phyloP scores from a whole-genome alignment of 2,888 invertebrate species.

The Ochropleura leucogaster region DNA sequence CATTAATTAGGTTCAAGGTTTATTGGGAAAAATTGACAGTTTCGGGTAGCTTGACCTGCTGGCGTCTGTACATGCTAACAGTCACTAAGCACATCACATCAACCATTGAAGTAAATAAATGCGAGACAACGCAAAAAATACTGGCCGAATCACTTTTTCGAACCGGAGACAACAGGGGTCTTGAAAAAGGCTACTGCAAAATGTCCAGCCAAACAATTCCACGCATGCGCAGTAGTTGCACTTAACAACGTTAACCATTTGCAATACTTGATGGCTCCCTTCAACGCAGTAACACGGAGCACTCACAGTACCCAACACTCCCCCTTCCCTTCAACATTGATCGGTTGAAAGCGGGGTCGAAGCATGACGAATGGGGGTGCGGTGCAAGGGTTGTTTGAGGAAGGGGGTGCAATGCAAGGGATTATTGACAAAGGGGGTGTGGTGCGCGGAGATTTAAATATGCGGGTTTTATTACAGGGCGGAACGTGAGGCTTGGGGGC shows the following conservation, averaged over 20 bases:
- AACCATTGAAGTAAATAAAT: not conserved
- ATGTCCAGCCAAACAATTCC: not conserved
- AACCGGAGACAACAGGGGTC: not conserved
- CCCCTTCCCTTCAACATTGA: not conserved
- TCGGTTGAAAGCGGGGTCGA: not conserved
- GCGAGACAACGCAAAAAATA: not conserved
- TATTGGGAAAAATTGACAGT: no score
- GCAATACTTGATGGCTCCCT: not conserved
- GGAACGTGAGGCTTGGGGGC: not conserved
- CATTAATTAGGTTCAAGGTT: no score
- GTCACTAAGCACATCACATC: no score
- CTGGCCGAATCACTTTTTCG: not conserved
- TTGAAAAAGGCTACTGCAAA: not conserved
- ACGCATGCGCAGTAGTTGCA: conserved; percentile 18
- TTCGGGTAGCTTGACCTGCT: no score
- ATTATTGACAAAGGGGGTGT: no score
- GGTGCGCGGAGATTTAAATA: not conserved
- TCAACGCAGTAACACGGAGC: not conserved
- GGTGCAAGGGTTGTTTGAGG: conserved; percentile 7
- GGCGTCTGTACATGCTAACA: no score
- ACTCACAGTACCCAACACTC: not conserved
- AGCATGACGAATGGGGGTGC: not conserved
- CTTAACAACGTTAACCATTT: not conserved
- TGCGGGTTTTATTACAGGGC: not conserved
- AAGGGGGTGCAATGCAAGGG: not conserved